Base-by-base conservation (phyloP, 2,797 vertebrate species). In the Natrix natrix region DNA sequence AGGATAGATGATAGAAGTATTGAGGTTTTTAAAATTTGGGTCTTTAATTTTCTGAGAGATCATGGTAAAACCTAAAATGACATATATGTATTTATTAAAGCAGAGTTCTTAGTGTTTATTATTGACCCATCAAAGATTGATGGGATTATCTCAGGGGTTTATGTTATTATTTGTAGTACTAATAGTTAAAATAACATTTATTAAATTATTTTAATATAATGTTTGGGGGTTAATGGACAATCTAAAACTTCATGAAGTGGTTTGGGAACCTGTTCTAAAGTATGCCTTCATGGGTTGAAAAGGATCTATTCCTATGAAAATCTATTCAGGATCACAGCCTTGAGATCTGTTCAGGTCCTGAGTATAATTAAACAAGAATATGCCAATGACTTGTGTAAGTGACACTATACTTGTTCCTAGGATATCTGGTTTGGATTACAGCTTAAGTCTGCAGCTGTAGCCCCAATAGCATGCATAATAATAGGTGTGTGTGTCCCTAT, bases 361-460 rank as follows among this genome's bases (percentile, higher is more conserved):
- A 88, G 69, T 89, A 91, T 93, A 91, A 91, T 83, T 91, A 93
- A 91, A 56, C 87, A 86, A 88, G 56, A 56, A 89, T 89, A 66
- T 69, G 86, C 43, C 69, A 86, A 87, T 91, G 83, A 63, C 48
- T 92, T 83, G 32, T 91, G 87, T 91, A 89, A 66, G 90, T 91
- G 91, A 93, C 78, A 78, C 74, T 90, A 60, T 88, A 93, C 89
- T 55, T 91, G 87, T 93, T 89, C 57, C 57, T 89, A 48, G 90
- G 87, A 56, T 93, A 90, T 86, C 90, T 88, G 93, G 90, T 91
- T 93, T 93, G 83, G 87, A 89, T 93, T 93, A 93, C 90, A 91
- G 87, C 24, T 93, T 93, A 83, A 63, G 56, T 61, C 57, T 61
- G 66, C n/a, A 63, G 90, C 89, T 90, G 37, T 56, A 48, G 60